A percentile compares a stretch with the other conserved stretches of the same genome.
Conservation (phyloP, 92 coral and sea anemone genomes). For the Siderastrea siderea region DNA sequence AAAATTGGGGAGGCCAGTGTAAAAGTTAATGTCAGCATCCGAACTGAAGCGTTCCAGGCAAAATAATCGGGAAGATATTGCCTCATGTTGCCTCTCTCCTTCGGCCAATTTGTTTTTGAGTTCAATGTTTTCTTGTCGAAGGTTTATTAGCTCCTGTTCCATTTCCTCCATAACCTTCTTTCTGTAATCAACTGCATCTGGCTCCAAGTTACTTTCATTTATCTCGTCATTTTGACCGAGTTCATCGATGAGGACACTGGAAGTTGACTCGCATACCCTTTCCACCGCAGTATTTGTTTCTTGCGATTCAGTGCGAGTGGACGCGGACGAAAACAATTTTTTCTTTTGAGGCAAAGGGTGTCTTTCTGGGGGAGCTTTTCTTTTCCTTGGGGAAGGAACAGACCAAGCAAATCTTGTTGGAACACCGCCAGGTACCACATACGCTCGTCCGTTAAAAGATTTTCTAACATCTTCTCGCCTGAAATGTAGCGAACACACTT, state of each 20-base stretch:
- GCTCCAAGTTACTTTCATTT: neutral
- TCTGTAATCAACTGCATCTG: no score
- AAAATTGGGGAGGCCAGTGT: conserved; percentile 20
- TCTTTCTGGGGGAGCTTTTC: conserved; percentile 60
- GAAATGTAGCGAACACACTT: conserved; percentile 67
- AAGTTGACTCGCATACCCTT: neutral
- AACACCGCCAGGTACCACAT: conserved; percentile 36
- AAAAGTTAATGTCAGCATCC: conserved; percentile 50
- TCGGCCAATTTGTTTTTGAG: conserved; percentile 27
- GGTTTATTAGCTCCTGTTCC: conserved; percentile 18
- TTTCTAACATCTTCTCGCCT: conserved; percentile 54
- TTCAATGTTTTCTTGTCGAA: conserved; percentile 37
- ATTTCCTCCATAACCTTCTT: neutral
- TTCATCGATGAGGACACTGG: no score
- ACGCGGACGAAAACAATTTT: neutral
- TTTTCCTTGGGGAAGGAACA: conserved; percentile 57
- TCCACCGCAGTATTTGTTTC: neutral
- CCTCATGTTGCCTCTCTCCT: conserved; percentile 28
- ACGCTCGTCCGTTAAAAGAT: conserved; percentile 31
- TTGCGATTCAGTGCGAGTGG: neutral
- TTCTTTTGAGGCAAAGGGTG: conserved; percentile 27
- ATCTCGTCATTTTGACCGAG: no score
- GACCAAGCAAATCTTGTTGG: conserved; percentile 71
- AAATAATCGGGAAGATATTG: conserved; percentile 38
- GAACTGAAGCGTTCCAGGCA: conserved; percentile 49